Evolutionary conservation across 2,888 invertebrate genomes (phyloP).

Genomic region (Chorisops tibialis): DNA sequence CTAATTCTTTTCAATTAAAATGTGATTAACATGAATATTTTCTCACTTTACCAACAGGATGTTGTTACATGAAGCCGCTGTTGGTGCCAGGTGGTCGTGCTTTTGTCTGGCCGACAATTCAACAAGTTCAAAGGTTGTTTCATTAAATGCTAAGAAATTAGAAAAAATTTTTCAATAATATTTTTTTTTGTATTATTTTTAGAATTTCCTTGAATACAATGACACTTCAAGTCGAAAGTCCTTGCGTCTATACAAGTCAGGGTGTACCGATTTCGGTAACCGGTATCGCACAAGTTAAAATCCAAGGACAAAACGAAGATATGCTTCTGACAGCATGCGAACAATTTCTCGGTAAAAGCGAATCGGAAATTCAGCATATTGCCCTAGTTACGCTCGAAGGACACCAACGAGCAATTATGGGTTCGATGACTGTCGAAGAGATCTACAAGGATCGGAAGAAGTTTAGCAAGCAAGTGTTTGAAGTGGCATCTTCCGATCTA

Average conservation of each 20-base stretch:
- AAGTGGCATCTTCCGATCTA: slow-evolving; percentile 90
- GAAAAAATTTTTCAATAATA: background rate
- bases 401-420: slow-evolving; percentile 94
- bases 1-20: too few relatives aligned
- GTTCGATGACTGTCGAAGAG: slow-evolving; percentile 95
- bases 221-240: slow-evolving; percentile 94
- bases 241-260: slow-evolving; percentile 93
- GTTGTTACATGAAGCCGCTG: slow-evolving; percentile 89
- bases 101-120: slow-evolving; percentile 94
- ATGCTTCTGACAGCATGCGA: slow-evolving; percentile 82
- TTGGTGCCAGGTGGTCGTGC: slow-evolving; percentile 94
- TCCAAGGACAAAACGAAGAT: slow-evolving; percentile 71
- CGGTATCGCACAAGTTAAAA: slow-evolving; percentile 93
- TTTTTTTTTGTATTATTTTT: slow-evolving; percentile 39
- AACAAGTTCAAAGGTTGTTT: slow-evolving; percentile 77
- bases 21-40: background rate
- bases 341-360: slow-evolving; percentile 86
- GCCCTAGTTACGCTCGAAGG: slow-evolving; percentile 89
- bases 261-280: slow-evolving; percentile 97
- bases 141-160: background rate
- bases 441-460: slow-evolving; percentile 95
- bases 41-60: slow-evolving; percentile 61
- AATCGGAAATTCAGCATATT: slow-evolving; percentile 85
- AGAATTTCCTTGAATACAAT: slow-evolving; percentile 95
- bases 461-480: slow-evolving; percentile 91